Conservation (phyloP, 2,113 vertebrate species). For the Zootoca vivipara region DNA sequence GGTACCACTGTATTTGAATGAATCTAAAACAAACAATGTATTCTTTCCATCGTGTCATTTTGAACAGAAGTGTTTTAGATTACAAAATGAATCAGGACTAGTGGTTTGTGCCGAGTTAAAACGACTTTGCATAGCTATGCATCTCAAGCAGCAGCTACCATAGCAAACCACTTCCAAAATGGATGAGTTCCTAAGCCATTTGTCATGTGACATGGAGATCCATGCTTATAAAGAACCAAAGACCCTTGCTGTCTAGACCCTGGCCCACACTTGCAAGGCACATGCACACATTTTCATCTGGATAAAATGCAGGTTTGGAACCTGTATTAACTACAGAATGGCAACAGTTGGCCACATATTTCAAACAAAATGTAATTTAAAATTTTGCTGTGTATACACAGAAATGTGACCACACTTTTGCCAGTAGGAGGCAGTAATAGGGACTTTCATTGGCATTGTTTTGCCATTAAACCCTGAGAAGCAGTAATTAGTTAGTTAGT, state of each 20-base stretch:
- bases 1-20: background rate
- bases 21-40: background rate
- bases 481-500: too few relatives aligned
- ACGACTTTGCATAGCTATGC: background rate
- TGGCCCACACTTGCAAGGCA: background rate
- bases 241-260: background rate
- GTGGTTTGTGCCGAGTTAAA: background rate
- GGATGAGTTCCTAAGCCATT: background rate
- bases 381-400: too few relatives aligned
- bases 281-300: background rate
- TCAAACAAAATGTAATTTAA: too few relatives aligned
- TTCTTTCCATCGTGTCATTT: background rate
- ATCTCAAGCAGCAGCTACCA: background rate
- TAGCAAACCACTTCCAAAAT: background rate
- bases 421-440: too few relatives aligned
- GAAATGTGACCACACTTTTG: too few relatives aligned
- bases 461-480: too few relatives aligned
- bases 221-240: background rate
- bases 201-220: too few relatives aligned
- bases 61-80: background rate
- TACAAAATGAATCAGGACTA: background rate
- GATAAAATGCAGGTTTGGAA: background rate
- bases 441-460: too few relatives aligned
- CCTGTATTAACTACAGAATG: too few relatives aligned
- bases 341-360: too few relatives aligned